These are phyloP conservation scores for Harpagus bidentatus DNA, from an alignment of 2,113 vertebrate species.

Conservation along the genomic window DNA sequence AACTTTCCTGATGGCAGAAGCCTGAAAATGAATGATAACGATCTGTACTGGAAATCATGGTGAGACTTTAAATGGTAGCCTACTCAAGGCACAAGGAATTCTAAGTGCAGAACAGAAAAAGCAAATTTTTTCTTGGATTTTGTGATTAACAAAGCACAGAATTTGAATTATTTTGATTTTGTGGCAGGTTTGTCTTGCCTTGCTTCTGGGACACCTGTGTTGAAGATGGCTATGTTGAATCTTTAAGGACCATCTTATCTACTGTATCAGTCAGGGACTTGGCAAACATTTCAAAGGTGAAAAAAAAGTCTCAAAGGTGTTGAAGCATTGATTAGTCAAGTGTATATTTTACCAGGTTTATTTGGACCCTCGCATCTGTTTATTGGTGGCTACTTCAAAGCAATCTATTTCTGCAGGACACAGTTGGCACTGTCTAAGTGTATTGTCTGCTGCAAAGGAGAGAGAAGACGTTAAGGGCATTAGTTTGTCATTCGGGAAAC, in stretches of 20 bases:
- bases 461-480: background rate
- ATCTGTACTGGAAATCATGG: background rate
- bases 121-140: background rate
- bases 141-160: conserved; percentile 7
- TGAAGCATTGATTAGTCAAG: conserved; percentile 21
- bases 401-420: conserved; percentile 29
- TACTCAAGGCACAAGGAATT: background rate
- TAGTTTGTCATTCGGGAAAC: background rate
- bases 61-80: background rate
- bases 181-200: background rate
- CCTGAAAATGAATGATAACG: background rate
- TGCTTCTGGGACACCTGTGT: background rate
- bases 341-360: conserved; percentile 2
- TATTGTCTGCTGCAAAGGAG: background rate
- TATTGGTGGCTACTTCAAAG: conserved; percentile 37
- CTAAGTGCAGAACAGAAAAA: background rate
- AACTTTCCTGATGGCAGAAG: background rate
- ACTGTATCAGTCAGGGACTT: background rate
- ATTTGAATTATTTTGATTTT: conserved; percentile 4
- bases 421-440: background rate
- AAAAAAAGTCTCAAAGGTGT: background rate
- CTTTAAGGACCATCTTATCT: conserved; percentile 4
- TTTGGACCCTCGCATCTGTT: conserved; percentile 1
- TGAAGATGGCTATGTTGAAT: background rate
- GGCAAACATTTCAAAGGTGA: background rate